phyloP scores from a whole-genome alignment of 1,140 invertebrate species.

The Monomorium pharaonis region DNA sequence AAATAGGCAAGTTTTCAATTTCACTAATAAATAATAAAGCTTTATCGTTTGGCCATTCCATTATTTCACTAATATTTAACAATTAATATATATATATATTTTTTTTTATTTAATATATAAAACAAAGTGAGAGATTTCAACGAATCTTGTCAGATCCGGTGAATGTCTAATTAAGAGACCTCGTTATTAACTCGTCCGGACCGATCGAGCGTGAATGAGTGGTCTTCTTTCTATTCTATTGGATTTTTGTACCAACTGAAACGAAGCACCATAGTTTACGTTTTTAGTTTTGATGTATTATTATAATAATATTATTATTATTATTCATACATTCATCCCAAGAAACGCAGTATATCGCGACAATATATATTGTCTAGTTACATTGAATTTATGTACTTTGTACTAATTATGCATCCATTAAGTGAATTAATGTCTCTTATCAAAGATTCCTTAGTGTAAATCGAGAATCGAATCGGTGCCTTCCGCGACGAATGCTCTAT shows the following conservation, averaged over 20 bases:
- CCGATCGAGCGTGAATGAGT: neutral
- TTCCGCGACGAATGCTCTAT: neutral
- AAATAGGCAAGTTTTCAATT: neutral
- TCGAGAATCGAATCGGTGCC: neutral
- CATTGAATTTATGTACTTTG: neutral
- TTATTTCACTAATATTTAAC: neutral
- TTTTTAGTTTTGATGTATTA: too few relatives aligned
- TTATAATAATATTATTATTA: neutral
- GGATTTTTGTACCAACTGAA: neutral
- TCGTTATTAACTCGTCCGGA: neutral
- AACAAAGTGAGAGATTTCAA: neutral
- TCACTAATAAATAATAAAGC: conserved; percentile 13
- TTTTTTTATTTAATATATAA: neutral
- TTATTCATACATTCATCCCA: neutral
- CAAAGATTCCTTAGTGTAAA: neutral
- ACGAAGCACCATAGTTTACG: neutral
- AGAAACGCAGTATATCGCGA: neutral
- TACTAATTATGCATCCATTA: neutral
- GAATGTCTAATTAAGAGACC: neutral
- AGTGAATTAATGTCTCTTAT: neutral
- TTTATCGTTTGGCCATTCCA: conserved; percentile 12
- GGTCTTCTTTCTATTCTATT: neutral
- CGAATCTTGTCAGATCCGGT: neutral
- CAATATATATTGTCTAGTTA: neutral
- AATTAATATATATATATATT: neutral